Percentiles rank a stretch among this genome's conserved stretches.
phyloP scores from a whole-genome alignment of 2,888 invertebrate species.

The Macaria notata region DNA sequence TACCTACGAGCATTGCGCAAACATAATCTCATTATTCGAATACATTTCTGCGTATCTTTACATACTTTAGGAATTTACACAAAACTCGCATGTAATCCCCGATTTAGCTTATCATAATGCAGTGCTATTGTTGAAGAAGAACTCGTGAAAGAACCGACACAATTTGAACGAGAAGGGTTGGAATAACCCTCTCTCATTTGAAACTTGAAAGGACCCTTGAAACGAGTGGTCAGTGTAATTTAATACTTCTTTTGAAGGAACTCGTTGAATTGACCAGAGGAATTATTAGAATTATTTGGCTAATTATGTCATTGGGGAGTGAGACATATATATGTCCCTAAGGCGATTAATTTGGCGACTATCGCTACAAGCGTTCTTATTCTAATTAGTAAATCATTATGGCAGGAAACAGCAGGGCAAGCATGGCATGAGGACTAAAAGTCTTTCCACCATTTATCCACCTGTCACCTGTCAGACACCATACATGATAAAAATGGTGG shows the following conservation, averaged over 20 bases:
- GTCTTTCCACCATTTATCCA: too few species aligned
- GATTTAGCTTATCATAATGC: conserved; percentile 46
- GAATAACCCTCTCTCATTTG: conserved; percentile 51
- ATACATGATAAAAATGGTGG: too few species aligned
- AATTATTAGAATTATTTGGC: too few species aligned
- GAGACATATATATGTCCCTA: too few species aligned
- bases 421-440: too few species aligned
- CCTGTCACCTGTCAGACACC: too few species aligned
- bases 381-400: too few species aligned
- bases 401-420: too few species aligned
- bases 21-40: conserved; percentile 34
- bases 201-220: conserved; percentile 50
- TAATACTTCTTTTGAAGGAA: conserved; percentile 46
- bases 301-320: too few species aligned
- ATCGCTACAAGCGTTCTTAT: too few species aligned
- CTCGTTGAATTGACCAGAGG: conserved; percentile 8
- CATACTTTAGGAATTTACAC: conserved; percentile 38
- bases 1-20: conserved; percentile 39
- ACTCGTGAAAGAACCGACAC: conserved; percentile 9
- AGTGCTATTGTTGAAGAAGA: conserved; percentile 33
- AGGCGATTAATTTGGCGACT: too few species aligned
- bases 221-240: conserved; percentile 65
- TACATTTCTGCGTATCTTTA: conserved; percentile 35
- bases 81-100: conserved; percentile 58
- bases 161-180: conserved; percentile 34